These are phyloP conservation scores for Brienomyrus brachyistius DNA, from an alignment of 2,113 vertebrate genomes.

Conservation along the genomic window DNA sequence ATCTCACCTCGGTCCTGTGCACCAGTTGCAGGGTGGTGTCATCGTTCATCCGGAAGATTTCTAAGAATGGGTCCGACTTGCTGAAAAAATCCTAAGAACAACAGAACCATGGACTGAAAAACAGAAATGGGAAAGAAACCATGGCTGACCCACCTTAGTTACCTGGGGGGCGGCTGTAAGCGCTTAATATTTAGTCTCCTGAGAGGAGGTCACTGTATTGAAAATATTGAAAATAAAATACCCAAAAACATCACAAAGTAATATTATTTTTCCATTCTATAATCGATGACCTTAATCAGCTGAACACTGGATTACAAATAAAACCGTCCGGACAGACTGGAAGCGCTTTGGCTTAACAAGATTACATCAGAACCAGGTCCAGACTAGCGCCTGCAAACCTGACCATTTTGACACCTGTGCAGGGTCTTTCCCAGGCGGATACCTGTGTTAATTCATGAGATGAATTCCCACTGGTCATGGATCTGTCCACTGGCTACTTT, in stretches of 20 bases:
- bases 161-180: not conserved
- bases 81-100: slow-evolving; percentile 87
- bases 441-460: not conserved
- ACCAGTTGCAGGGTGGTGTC: slow-evolving; percentile 91
- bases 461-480: not conserved
- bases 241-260: not conserved
- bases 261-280: too few species aligned
- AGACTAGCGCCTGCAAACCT: not conserved
- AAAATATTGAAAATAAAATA: not conserved
- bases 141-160: not conserved
- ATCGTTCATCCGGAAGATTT: slow-evolving; percentile 92
- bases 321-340: not conserved
- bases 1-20: slow-evolving; percentile 87
- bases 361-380: not conserved
- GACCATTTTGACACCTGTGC: not conserved
- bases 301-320: not conserved
- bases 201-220: not conserved
- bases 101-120: not conserved
- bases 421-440: not conserved
- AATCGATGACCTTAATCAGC: not conserved
- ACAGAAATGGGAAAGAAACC: not conserved
- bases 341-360: not conserved
- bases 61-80: slow-evolving; percentile 95
- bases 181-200: not conserved
- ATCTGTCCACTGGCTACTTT: not conserved